Base-by-base conservation (phyloP, 2,797 vertebrate species). In the Hydrolagus colliei region DNA sequence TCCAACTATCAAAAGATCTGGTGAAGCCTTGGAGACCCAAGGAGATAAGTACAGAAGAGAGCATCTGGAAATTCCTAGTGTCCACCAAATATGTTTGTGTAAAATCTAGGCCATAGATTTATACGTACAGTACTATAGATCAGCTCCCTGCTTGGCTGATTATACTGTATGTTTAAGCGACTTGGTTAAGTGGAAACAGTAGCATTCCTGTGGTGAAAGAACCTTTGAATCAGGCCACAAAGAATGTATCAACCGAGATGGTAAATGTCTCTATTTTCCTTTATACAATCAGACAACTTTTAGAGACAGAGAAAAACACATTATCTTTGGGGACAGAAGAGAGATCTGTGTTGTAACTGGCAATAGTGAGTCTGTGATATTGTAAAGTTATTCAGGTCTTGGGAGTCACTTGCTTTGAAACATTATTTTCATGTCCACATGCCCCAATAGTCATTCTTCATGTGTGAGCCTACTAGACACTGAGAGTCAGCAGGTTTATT, bases 181-280 rank as follows among this genome's bases (percentile, higher is more conserved):
- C 65, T 16, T 80, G 63, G 78, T 80, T 65, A 65, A 65, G 9
- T 32, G 65, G 14, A 62, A 32, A 35, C 41, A 67, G 79, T 41
- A 10, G 35, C 67, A 82, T 68, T 82, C 79, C 41, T 82, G 63
- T 82, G 79, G 79, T 82, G 18, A 41, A 32, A 41, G 27, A 82
- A 65, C 65, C 63, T 82, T n/a, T 68, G 63, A 68, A 82, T 68
- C 20, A 68, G 41, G 62, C 11, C 14, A 1, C 62, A 14, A 65
- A 32, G 16, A 68, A 82, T 82, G 32, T 68, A 82, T 27, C n/a
- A 32, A 82, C 41, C 67, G 63, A 13, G 63, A 14, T 65, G 22
- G 16, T 41, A 82, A 82, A 82, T 10, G 18, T 9, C 63, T 41
- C 63, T 32, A 32, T 41, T 32, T 68, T 82, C 32, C 13, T 32